phyloP scores from a whole-genome alignment of 2,113 vertebrate species.

The Cygnus atratus region DNA sequence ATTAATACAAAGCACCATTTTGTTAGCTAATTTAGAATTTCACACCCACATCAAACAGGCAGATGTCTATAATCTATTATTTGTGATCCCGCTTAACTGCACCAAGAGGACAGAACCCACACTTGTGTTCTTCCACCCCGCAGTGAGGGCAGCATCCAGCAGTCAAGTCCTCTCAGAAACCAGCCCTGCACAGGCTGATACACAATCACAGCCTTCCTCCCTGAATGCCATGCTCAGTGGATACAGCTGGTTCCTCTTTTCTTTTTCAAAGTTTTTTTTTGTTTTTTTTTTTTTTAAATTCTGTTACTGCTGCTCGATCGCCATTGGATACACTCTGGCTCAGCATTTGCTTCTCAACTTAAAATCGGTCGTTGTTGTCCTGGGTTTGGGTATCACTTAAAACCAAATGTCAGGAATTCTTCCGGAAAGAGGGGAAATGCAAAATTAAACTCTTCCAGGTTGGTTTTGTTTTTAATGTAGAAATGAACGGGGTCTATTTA shows the following conservation, averaged over 20 bases:
- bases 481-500: background rate
- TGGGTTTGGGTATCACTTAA: background rate
- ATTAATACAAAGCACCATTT: conserved; percentile 63
- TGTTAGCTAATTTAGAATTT: conserved; percentile 65
- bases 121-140: background rate
- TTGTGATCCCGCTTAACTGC: background rate
- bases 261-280: background rate
- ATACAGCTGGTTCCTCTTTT: conserved; percentile 58
- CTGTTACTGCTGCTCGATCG: conserved; percentile 19
- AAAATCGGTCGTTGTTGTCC: background rate
- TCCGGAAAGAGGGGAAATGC: background rate
- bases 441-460: background rate
- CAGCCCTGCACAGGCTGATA: background rate
- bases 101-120: background rate
- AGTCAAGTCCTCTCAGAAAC: background rate
- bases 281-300: background rate
- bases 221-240: background rate
- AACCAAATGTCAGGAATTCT: background rate
- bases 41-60: conserved; percentile 65
- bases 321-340: conserved; percentile 5
- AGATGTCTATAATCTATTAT: conserved; percentile 64
- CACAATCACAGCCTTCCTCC: conserved; percentile 1
- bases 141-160: conserved; percentile 1
- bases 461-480: conserved; percentile 38
- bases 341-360: background rate